Conservation (phyloP, 2,797 vertebrate genomes). For the Halcyon chelicuti region DNA sequence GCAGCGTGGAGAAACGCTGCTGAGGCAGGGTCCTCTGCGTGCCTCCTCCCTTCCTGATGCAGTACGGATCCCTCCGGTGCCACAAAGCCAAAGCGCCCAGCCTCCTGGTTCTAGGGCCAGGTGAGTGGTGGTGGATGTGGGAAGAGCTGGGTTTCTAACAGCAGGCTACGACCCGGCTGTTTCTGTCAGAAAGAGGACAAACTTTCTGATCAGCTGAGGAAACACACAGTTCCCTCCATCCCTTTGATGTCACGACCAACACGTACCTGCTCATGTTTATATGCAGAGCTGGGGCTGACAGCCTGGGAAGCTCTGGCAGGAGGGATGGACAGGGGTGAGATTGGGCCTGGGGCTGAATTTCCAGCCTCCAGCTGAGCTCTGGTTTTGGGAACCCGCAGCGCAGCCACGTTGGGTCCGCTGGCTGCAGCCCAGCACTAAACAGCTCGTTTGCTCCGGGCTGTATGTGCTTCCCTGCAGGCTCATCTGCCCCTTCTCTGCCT, state of each 20-base stretch:
- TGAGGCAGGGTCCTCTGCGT: not conserved
- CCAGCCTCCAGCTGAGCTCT: not conserved
- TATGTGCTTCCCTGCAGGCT: not conserved
- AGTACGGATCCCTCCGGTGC: not conserved
- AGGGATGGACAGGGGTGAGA: not conserved
- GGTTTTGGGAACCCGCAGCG: not conserved
- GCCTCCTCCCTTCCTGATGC: not conserved
- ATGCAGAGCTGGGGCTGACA: not conserved
- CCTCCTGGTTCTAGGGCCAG: not conserved
- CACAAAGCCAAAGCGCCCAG: no score
- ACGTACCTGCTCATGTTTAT: rapidly evolving
- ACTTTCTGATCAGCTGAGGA: not conserved
- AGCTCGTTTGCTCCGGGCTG: slow-evolving; percentile 11
- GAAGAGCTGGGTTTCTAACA: not conserved
- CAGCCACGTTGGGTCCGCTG: not conserved
- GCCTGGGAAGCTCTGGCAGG: not conserved
- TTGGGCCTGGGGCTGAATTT: not conserved
- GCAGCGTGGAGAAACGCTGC: not conserved
- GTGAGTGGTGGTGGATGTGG: not conserved
- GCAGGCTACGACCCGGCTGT: not conserved
- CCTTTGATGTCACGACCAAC: not conserved
- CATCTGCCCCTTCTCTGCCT: not conserved
- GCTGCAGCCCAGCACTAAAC: not conserved
- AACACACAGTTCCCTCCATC: not conserved
- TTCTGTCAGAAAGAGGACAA: not conserved